Percentiles rank a stretch among this genome's conserved stretches.
Evolutionary conservation across 2,888 invertebrate genomes (phyloP).

Genomic region (Acanthococcus lagerstroemiae): DNA sequence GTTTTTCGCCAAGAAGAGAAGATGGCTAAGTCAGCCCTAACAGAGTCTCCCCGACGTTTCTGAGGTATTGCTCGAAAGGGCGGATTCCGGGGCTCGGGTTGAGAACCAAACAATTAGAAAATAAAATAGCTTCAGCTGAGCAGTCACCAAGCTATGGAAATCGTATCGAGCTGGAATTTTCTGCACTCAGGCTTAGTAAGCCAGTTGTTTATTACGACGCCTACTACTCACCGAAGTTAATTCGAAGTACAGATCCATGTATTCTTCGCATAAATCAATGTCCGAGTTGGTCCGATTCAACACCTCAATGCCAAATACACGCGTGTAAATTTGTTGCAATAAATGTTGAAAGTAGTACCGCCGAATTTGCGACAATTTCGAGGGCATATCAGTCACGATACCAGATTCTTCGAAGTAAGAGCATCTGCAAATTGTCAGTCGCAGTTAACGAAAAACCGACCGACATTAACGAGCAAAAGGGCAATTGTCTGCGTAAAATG

Average conservation of each 20-base stretch:
- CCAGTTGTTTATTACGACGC: too few species aligned
- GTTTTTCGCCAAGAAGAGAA: too few species aligned
- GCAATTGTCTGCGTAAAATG: background rate
- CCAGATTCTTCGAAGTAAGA: constrained; percentile 55
- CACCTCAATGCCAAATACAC: constrained; percentile 65
- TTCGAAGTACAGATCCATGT: constrained; percentile 14
- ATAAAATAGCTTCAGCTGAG: too few species aligned
- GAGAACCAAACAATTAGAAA: too few species aligned
- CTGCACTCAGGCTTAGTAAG: too few species aligned
- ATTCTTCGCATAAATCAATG: constrained; percentile 37
- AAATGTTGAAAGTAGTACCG: constrained; percentile 60
- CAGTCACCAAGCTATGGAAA: too few species aligned
- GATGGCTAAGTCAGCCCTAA: too few species aligned
- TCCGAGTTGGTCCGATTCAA: constrained; percentile 64
- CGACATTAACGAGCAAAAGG: background rate
- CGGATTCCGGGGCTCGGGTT: too few species aligned
- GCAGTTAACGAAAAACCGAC: background rate
- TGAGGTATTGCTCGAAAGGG: too few species aligned
- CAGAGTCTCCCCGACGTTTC: too few species aligned
- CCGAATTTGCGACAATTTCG: constrained; percentile 47
- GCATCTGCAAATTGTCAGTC: constrained; percentile 55
- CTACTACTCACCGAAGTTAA: constrained; percentile 7
- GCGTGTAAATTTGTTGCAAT: constrained; percentile 69
- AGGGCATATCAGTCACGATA: constrained; percentile 44
- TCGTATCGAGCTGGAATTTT: too few species aligned